Base-by-base conservation (phyloP, 2,113 vertebrate species). In the Centropristis striata region DNA sequence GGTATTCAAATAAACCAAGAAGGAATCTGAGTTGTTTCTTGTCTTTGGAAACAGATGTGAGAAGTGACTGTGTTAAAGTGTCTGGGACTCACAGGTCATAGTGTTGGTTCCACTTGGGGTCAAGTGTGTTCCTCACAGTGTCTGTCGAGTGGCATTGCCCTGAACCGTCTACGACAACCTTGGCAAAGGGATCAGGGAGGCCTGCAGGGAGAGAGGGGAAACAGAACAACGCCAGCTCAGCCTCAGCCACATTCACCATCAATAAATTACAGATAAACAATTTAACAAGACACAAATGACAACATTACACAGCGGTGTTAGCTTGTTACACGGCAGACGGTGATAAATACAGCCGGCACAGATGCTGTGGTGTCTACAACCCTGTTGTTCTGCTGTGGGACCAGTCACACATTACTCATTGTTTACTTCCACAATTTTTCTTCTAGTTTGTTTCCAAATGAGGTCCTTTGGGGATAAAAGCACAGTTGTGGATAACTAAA, bases 41-140 rank as follows among this genome's bases (percentile, higher is more conserved):
- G 32, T 53, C 55, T 75, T 36, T 59, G 46, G 32, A 61, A 87
- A 61, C 74, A 88, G 71, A 82, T 75, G 81, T 55, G 13, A 60
- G 68, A 16, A 12, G 37, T 1, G 37, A 21, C 11, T 18, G 20
- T 12, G 42, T 53, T 20, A 8, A 28, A 54, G 65, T 5, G 9
- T 55, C 20, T 0, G 27, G 69, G 37, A 93, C 98, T 96, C 95
- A 99, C 98, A 99, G 93, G 93, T 99, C 98, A 87, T 99, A 99
- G 95, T 99, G 98, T 87, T 99, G 98, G 93, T 99, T 99, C 98
- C 98, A 99, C 93, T 99, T 99, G 89, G 98, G 98, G 95, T 99
- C 98, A 23, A 99, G 97, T 14, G 97, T 99, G 94, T 99, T 99
- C 96, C 97, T 98, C 95, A 99, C 98, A 91, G 98, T 99, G 95